Base-by-base conservation (phyloP, 2,888 invertebrate species). In the Zygaena filipendulae region DNA sequence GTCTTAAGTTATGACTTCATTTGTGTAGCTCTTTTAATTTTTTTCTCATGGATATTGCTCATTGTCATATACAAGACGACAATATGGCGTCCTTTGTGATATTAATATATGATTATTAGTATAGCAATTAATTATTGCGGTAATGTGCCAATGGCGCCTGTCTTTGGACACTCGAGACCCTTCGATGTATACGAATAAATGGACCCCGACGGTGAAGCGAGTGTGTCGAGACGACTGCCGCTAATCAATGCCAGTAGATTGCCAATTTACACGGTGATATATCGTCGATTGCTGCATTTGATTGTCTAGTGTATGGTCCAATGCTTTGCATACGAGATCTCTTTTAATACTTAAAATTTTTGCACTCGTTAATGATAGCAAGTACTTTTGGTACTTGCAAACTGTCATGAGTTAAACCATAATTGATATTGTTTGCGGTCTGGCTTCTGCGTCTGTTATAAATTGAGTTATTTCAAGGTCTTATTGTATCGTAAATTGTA, bases 81-180 rank as follows among this genome's bases (percentile, higher is more conserved):
- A 51, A n/a, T 54, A 58, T 61, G 49, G 45, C 49, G 58, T 55
- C 56, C 54, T 52, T 52, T 47, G 45, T 47, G 53, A 66, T n/a
- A 70, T 70, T 57, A 63, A 72, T 63, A 63, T 72, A 72, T 48
- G 71, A 63, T 68, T 61, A 68, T 71, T 58, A 48, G 52, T 45
- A 49, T 39, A 49, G 39, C 54, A 48, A 62, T 67, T 60, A 60
- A 59, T 63, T 55, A 54, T 51, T 51, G 40, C 39, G 44, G 47
- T 45, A 49, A 53, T n/a, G n/a, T 51, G 52, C 48, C 25, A 45
- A 42, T 44, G 54, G 56, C 54, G 57, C 50, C 51, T 52, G 27
- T 27, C 31, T 28, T 24, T 30, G 42, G 33, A 39, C 33, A 35
- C 38, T 36, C 33, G 39, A 37, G 42, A 37, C 33, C 40, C 38